Conservation (phyloP, 2,888 invertebrate genomes). For the Allolobophora icterica region DNA sequence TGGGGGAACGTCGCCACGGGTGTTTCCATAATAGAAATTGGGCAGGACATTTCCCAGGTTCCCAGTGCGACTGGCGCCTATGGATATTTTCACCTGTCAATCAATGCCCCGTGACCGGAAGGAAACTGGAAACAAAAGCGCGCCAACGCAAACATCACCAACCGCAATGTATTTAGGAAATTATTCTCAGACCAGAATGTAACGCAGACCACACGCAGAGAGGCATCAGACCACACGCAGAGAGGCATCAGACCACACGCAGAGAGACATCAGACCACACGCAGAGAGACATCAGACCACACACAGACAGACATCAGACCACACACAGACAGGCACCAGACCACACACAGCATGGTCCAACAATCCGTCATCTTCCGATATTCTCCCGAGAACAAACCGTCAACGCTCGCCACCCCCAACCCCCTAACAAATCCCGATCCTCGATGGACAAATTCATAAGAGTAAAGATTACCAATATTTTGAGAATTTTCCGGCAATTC, state of each 20-base stretch:
- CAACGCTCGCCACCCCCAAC: neutral
- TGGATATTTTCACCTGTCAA: neutral
- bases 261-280: neutral
- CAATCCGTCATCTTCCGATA: neutral
- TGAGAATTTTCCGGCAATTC: neutral
- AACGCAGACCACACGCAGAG: neutral
- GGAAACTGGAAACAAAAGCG: neutral
- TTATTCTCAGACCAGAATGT: neutral
- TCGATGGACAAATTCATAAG: neutral
- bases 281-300: conserved; percentile 32
- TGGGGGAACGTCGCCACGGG: neutral
- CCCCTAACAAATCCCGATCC: neutral
- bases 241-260: neutral
- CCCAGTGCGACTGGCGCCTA: neutral
- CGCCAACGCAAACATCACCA: neutral
- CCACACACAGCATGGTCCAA: neutral
- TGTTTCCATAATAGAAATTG: neutral
- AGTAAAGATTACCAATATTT: neutral
- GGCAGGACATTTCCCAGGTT: neutral
- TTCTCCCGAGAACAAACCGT: neutral
- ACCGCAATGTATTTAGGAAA: neutral
- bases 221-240: neutral
- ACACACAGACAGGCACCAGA: conserved; percentile 20
- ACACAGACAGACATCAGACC: conserved; percentile 32
- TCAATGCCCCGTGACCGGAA: neutral